phyloP scores from a whole-genome alignment of 1,140 invertebrate species.

The Rhyzopertha dominica region DNA sequence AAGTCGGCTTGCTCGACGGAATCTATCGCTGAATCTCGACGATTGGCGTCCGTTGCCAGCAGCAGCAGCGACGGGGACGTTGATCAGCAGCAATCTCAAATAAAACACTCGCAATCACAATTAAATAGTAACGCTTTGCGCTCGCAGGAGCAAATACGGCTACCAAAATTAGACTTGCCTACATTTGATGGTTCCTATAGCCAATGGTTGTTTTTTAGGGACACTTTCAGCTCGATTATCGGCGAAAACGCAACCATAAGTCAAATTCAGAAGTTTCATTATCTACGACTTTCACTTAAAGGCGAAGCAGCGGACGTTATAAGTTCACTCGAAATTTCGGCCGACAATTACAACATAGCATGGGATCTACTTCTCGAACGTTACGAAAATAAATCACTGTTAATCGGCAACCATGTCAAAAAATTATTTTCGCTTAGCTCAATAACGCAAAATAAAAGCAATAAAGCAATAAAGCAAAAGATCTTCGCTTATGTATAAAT shows the following conservation, averaged over 20 bases:
- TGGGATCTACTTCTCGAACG: conserved; percentile 35
- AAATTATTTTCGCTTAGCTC: too few relatives aligned
- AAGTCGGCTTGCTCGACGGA: too few relatives aligned
- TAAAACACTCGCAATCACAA: too few relatives aligned
- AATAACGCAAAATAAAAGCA: too few relatives aligned
- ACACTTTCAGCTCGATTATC: conserved; percentile 35
- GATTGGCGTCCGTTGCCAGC: too few relatives aligned
- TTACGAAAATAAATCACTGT: conserved; percentile 34
- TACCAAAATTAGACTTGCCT: conserved; percentile 29
- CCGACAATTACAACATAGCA: conserved; percentile 35
- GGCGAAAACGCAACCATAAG: conserved; percentile 25
- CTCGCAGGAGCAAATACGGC: too few relatives aligned
- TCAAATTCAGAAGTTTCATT: conserved; percentile 37
- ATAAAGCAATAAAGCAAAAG: too few relatives aligned
- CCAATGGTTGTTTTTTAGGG: conserved; percentile 36
- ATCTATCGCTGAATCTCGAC: too few relatives aligned
- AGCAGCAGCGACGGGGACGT: too few relatives aligned
- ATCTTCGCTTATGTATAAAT: too few relatives aligned
- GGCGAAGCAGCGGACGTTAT: conserved; percentile 32
- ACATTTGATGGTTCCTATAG: conserved; percentile 32
- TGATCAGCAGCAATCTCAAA: too few relatives aligned
- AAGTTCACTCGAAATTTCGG: conserved; percentile 28
- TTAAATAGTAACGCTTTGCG: too few relatives aligned
- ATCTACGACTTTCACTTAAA: conserved; percentile 32
- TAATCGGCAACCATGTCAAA: conserved; percentile 24